Base-by-base conservation (phyloP, 1,140 invertebrate genomes). In the Callitettix versicolor region DNA sequence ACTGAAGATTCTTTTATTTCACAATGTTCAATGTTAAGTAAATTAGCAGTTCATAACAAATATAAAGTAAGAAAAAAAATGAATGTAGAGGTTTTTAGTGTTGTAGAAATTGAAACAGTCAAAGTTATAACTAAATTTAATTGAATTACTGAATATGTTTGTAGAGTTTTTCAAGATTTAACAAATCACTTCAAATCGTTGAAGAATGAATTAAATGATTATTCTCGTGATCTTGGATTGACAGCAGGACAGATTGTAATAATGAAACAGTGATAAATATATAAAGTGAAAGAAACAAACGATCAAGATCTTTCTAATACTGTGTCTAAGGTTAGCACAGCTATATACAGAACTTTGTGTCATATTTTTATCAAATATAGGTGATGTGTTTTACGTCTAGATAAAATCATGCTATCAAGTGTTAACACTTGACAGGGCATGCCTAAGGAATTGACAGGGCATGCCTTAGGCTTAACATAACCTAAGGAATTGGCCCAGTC, bases 271-370 rank as follows among this genome's bases (percentile, higher is more conserved):
- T 71, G 81, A n/a, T n/a, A n/a, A 11, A 78, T 86, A 66, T 68
- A 71, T n/a, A 81, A 82, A 69, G 78, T 85, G 26, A 84, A 86
- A 64, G 85, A 87, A 62, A 82, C 84, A 53, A 87, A 94, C 72
- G 82, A 85, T 57, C 71, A 82, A 59, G 81, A 85, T 58, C 69
- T 84, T 11, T 91, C 95, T 67, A 87, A 87, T 57, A 87, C 90
- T 50, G 92, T 98, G 1, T 97, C 93, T 0, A 93, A 94, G 79
- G 91, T 97, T 26, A 94, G 95, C 15, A 97, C 96, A 75, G 85
- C 89, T 0, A 94, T 98, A 62, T 94, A 98, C 67, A 83, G 91
- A n/a, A n/a, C n/a, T n/a, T n/a, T n/a, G n/a, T n/a, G n/a, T n/a
- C n/a, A n/a, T n/a, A n/a, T n/a, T n/a, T n/a, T n/a, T n/a, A n/a